These are phyloP conservation scores for Lutjanus erythropterus DNA, from an alignment of 2,113 vertebrate genomes.

Conservation along the genomic window DNA sequence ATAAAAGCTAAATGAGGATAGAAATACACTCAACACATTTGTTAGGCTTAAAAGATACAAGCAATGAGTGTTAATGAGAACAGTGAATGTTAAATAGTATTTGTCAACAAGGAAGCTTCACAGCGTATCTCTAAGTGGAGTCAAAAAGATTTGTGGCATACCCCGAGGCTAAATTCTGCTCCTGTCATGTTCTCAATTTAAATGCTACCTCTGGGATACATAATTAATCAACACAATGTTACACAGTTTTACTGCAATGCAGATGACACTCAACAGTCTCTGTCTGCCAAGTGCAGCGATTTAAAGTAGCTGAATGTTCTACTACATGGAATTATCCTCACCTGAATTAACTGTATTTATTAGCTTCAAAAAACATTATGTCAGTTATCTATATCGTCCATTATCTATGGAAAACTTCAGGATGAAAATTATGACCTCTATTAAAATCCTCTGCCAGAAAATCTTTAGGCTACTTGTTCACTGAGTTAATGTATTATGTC, in stretches of 20 bases:
- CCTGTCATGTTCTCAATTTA: background rate
- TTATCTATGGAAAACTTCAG: background rate
- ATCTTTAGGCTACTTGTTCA: too few relatives aligned
- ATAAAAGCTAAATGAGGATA: background rate
- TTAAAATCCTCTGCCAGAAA: background rate
- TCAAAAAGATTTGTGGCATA: slow-evolving; percentile 1
- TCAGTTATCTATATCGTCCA: background rate
- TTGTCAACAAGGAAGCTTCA: background rate
- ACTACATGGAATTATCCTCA: background rate
- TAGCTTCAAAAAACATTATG: background rate
- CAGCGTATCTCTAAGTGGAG: background rate
- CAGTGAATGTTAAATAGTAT: background rate
- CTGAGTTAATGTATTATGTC: too few relatives aligned
- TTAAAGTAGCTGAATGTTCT: too few relatives aligned
- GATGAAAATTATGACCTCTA: background rate
- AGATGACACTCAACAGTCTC: too few relatives aligned
- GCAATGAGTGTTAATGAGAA: background rate
- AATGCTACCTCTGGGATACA: slow-evolving; percentile 13
- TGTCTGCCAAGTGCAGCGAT: too few relatives aligned
- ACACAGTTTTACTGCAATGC: background rate
- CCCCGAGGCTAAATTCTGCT: background rate
- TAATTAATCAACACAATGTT: slow-evolving; percentile 15
- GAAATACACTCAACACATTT: background rate
- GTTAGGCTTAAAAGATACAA: background rate
- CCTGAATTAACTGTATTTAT: background rate